These are phyloP conservation scores for Lissocephala sabroskyi DNA, from an alignment of 2,888 invertebrate genomes.

Conservation along the genomic window DNA sequence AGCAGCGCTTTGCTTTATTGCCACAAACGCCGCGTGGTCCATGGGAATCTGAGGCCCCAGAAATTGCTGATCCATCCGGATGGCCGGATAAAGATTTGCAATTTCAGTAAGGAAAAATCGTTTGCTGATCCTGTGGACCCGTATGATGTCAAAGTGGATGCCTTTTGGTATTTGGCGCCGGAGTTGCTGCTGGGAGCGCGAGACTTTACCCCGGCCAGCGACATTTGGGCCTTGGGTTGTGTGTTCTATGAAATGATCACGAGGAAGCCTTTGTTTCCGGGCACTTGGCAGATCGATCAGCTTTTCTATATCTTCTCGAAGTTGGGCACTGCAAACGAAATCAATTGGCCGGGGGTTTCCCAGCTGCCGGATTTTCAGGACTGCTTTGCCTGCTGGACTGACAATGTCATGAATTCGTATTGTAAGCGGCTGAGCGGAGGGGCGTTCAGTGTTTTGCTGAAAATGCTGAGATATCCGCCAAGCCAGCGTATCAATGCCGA, in stretches of 20 bases:
- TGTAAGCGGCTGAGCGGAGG: no score
- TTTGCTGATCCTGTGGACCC: constrained; percentile 92
- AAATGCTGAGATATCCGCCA: constrained; percentile 87
- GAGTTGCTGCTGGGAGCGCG: constrained; percentile 92
- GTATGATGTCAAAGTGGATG: constrained; percentile 96
- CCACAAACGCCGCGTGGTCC: constrained; percentile 89
- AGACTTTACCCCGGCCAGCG: constrained; percentile 91
- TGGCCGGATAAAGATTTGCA: constrained; percentile 90
- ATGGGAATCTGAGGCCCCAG: constrained; percentile 95
- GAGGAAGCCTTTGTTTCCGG: constrained; percentile 88
- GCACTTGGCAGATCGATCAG: constrained; percentile 96
- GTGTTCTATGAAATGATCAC: constrained; percentile 93
- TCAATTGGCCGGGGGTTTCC: constrained; percentile 85
- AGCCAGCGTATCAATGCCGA: constrained; percentile 84
- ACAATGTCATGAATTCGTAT: constrained; percentile 44
- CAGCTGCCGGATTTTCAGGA: constrained; percentile 90
- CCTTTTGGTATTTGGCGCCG: constrained; percentile 96
- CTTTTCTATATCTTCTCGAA: constrained; percentile 94
- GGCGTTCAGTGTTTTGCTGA: no score
- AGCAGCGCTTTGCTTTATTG: constrained; percentile 90
- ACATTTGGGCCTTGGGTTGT: constrained; percentile 96
- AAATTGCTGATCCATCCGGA: constrained; percentile 89
- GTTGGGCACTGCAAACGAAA: constrained; percentile 92
- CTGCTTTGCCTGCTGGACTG: constrained; percentile 88
- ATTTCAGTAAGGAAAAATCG: constrained; percentile 94